Percentiles rank a stretch among this genome's conserved stretches.
phyloP scores from a whole-genome alignment of 2,888 invertebrate species.

The Drosophila macrothrix region DNA sequence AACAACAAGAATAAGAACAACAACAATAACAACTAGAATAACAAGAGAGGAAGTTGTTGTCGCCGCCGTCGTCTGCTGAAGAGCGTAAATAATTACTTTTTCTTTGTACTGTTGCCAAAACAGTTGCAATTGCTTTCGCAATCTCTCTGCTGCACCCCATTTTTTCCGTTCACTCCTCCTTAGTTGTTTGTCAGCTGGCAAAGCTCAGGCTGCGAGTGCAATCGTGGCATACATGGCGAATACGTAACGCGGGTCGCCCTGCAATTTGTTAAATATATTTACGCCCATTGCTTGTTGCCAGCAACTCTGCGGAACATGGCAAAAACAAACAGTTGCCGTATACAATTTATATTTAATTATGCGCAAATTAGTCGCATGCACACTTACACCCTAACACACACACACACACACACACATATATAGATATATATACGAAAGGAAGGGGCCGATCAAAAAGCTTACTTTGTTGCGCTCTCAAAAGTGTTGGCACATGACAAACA shows the following conservation, averaged over 20 bases:
- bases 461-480: conserved; percentile 53
- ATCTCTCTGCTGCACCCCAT: background rate
- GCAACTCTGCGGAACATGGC: conserved; percentile 36
- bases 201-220: conserved; percentile 44
- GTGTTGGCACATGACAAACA: conserved; percentile 81
- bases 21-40: conserved; percentile 38
- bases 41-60: conserved; percentile 58
- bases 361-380: conserved; percentile 77
- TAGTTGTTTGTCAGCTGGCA: conserved; percentile 59
- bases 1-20: conserved; percentile 13
- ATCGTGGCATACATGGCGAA: conserved; percentile 64
- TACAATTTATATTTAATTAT: conserved; percentile 83
- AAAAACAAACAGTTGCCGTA: conserved; percentile 72
- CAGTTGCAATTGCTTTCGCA: conserved; percentile 72
- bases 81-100: conserved; percentile 81
- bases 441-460: conserved; percentile 58
- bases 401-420: conserved; percentile 7
- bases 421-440: background rate
- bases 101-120: conserved; percentile 78
- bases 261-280: conserved; percentile 80
- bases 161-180: conserved; percentile 11
- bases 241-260: conserved; percentile 65
- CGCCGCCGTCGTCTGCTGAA: conserved; percentile 73
- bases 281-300: conserved; percentile 77
- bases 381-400: conserved; percentile 10